These are phyloP conservation scores for Popillia japonica DNA, from an alignment of 1,140 invertebrate species.

Conservation along the genomic window DNA sequence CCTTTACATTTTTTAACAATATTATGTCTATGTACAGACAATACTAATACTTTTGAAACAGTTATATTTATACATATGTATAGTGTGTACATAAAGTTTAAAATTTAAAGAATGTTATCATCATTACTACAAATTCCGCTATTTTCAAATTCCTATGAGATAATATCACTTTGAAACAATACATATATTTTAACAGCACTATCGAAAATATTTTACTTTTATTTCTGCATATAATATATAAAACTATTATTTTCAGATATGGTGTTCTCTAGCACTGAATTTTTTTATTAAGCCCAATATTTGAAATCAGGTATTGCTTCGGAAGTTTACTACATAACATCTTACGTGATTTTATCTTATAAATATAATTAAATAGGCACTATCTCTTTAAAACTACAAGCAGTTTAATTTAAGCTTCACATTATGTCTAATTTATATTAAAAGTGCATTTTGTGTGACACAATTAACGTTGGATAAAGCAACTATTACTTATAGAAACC, in stretches of 20 bases:
- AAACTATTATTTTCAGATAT: not conserved
- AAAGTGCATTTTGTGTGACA: too few relatives aligned
- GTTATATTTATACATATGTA: not conserved
- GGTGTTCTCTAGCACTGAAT: not conserved
- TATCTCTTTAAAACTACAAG: too few relatives aligned
- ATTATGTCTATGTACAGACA: not conserved
- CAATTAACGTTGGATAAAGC: too few relatives aligned
- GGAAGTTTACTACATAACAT: too few relatives aligned
- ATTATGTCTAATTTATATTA: too few relatives aligned
- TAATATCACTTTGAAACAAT: constrained; percentile 6
- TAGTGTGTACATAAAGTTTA: not conserved
- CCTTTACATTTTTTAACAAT: not conserved
- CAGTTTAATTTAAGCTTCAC: too few relatives aligned
- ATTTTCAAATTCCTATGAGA: constrained; percentile 2
- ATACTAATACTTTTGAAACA: constrained; percentile 8
- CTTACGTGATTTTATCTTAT: too few relatives aligned
- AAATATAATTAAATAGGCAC: too few relatives aligned
- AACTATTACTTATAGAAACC: too few relatives aligned
- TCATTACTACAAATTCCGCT: not conserved
- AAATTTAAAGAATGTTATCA: not conserved
- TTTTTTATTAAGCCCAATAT: not conserved
- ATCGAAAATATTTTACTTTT: constrained; percentile 1
- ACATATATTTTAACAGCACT: not conserved
- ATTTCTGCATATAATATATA: not conserved
- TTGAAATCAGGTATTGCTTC: too few relatives aligned